Evolutionary conservation across 2,113 vertebrate genomes (phyloP), one percentile per base, ranked within the genome.

Genomic region (Neotoma lepida): DNA sequence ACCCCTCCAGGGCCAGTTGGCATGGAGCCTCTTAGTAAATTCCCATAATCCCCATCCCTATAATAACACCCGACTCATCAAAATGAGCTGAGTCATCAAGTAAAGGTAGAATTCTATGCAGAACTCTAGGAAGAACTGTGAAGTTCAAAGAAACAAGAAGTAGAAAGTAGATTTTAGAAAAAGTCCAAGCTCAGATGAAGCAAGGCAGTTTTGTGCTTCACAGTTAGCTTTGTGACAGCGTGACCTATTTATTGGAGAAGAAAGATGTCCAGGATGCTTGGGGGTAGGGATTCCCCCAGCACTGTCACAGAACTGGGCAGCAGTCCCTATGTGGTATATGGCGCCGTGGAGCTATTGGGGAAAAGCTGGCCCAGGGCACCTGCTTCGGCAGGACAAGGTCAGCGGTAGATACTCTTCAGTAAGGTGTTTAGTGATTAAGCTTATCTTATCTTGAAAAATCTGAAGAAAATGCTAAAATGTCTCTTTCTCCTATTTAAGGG

Each of bases 111-210:
- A 56, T 73, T 51, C 46, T 20, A 74, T 3, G 41, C 33, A 77
- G 39, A 13, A 9, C 81, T 88, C 85, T 86, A 91, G 87, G 93
- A 86, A 90, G 64, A 68, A 54, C 0, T n/a, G 41, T 51, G 35
- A 20, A 51, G 58, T 44, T 74, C 0, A 0, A 82, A 64, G 88
- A 94, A 91, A 90, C 4, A 28, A 9, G 78, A 54, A 80, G 9
- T 63, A 76, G 15, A 71, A 94, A 74, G 58, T 12, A 68, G 30
- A 39, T 12, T 85, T 80, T 49, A 93, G 78, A 91, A 77, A 54
- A 80, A 91, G 71, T 44, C 74, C 81, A 87, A 71, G 80, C 39
- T 58, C 80, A 93, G 92, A 92, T 94, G 73, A 93, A 84, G 22
- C 30, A 10, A 20, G 39, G 70, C 44, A 80, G 54, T 76, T 86